Conservation (phyloP, 1,140 invertebrate species). For the Ooceraea biroi region DNA sequence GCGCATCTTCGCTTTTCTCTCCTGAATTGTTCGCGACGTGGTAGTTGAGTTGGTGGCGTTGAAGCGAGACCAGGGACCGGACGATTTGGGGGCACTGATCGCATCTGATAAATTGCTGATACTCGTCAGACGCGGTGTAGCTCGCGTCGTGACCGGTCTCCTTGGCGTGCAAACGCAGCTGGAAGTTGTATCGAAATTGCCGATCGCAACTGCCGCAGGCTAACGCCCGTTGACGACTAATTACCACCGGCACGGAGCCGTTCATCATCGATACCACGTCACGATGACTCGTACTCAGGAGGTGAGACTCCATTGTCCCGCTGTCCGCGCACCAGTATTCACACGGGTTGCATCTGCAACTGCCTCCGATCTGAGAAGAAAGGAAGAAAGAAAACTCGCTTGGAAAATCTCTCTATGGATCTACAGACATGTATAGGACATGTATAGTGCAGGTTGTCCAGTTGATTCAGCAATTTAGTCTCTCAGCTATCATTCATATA, state of each 20-base stretch:
- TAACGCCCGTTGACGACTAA: constrained; percentile 89
- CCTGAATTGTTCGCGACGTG: constrained; percentile 86
- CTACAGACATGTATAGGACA: too few relatives aligned
- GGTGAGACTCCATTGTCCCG: constrained; percentile 90
- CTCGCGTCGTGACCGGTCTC: constrained; percentile 86
- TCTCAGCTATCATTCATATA: not conserved
- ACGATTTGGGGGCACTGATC: constrained; percentile 87
- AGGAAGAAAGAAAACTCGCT: not conserved
- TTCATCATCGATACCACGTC: constrained; percentile 91
- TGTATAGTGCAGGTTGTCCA: too few relatives aligned
- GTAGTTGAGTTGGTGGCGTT: constrained; percentile 87
- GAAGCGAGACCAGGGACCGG: constrained; percentile 88
- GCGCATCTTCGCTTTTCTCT: constrained; percentile 70
- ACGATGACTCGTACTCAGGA: constrained; percentile 89
- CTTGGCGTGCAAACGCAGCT: constrained; percentile 89
- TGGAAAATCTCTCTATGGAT: not conserved
- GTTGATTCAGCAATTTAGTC: not conserved
- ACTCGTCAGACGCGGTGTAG: constrained; percentile 88
- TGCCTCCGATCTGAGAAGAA: constrained; percentile 83
- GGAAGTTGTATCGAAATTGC: constrained; percentile 90
- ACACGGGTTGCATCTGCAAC: constrained; percentile 92
- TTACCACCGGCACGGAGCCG: constrained; percentile 92
- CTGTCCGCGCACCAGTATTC: constrained; percentile 90
- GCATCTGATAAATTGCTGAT: constrained; percentile 89
- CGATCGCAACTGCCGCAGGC: constrained; percentile 88